phyloP scores from a whole-genome alignment of 2,797 vertebrate genomes.

The Schizopygopsis malacanthus region DNA sequence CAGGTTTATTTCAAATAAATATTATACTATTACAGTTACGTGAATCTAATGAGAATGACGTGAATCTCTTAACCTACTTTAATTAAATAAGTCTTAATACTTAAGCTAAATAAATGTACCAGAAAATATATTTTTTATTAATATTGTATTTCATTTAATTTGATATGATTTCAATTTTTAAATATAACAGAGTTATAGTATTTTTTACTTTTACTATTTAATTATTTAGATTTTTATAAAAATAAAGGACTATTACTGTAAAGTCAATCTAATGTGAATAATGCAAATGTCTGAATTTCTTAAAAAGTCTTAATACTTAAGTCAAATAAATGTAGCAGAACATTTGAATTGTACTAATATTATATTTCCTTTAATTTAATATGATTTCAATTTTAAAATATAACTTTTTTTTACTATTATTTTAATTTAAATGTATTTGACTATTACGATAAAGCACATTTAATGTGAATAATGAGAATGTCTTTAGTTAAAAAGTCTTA shows the following conservation, averaged over 20 bases:
- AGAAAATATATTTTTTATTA: no score
- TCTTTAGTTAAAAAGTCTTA: background rate
- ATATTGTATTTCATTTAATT: background rate
- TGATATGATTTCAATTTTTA: background rate
- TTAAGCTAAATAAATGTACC: no score
- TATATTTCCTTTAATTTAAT: background rate
- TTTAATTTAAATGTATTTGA: background rate
- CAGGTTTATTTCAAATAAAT: background rate
- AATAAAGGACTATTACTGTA: background rate
- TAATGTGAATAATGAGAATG: background rate
- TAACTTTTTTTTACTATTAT: background rate
- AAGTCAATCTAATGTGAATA: background rate
- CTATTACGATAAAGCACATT: background rate
- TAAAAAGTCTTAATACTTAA: background rate
- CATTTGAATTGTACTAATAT: background rate
- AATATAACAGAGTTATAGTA: background rate
- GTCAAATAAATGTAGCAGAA: background rate
- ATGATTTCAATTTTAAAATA: background rate
- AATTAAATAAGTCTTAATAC: background rate
- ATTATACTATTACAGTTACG: background rate
- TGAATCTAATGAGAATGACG: background rate
- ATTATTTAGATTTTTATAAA: background rate
- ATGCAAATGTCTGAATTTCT: background rate
- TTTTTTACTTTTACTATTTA: background rate
- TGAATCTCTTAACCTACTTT: background rate